Evolutionary conservation across 2,888 invertebrate species (phyloP), one percentile per base, ranked within the genome.

Genomic region (Sepioteuthis lessoniana): DNA sequence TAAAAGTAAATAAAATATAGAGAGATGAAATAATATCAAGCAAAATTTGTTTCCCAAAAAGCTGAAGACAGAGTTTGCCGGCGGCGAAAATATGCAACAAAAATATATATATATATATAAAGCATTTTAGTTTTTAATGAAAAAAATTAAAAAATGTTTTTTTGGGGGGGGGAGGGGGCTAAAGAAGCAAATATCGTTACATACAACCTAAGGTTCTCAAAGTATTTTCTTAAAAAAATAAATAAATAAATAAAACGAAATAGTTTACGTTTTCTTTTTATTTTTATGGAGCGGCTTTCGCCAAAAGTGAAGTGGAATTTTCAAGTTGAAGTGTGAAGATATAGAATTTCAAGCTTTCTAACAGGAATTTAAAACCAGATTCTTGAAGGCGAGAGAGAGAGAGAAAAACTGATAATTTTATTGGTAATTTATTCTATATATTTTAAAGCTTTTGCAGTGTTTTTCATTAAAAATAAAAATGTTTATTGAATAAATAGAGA

Each of bases 231-330:
- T 42, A 35, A 76, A 76, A 25, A 76, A 55, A 55, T 28, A 28
- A 55, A 25, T 47, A 47, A 47, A 47, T 8, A 47, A 13, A 55
- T 2, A 55, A 55, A n/a, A n/a, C n/a, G 76, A 76, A 35, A 76
- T 19, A 76, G 76, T 76, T 76, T 76, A 21, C 25, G 16, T 55
- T 28, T 25, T 25, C 55, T 55, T 42, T 42, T 42, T 42, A 7
- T 42, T 35, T 35, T 76, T 76, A 76, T 76, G 76, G n/a, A 76
- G 76, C 76, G n/a, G 76, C 76, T 76, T 76, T 76, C 76, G 76
- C 76, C 76, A 76, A 76, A 76, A 76, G 76, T 76, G 76, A 76
- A 76, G 76, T 76, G 76, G 76, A 76, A 76, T 76, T 76, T 76
- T 76, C 76, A 76, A 76, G 76, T 76, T 35, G 76, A 76, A 76